A percentile compares a stretch with the other conserved stretches of the same genome.
Evolutionary conservation across 2,797 vertebrate species (phyloP).

Genomic region (Sebastiscus albofasciatus): DNA sequence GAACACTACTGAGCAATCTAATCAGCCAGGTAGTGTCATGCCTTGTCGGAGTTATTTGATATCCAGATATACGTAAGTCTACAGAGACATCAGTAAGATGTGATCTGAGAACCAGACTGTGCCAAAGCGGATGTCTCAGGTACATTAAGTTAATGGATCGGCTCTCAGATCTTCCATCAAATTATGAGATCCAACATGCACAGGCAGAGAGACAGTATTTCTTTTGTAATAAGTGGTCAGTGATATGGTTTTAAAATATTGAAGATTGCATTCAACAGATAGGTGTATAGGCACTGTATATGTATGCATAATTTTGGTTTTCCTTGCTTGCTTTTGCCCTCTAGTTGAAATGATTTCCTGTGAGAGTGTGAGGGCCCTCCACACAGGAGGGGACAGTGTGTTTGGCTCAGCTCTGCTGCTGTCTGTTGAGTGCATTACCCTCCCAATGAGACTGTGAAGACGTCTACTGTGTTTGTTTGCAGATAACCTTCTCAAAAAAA

Average conservation of each 20-base stretch:
- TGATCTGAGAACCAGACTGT: background rate
- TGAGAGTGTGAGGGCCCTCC: background rate
- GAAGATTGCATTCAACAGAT: background rate
- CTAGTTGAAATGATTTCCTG: background rate
- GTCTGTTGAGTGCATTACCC: slow-evolving; percentile 13
- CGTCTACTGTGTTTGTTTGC: slow-evolving; percentile 22
- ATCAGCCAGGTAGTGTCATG: background rate
- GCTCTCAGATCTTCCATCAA: slow-evolving; percentile 6
- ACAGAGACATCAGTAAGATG: background rate
- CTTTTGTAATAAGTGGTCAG: background rate
- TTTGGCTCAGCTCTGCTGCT: slow-evolving; percentile 6
- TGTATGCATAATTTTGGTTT: background rate
- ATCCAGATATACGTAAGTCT: background rate
- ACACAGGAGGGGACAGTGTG: background rate
- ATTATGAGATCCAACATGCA: background rate
- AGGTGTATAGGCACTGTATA: background rate
- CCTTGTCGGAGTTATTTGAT: slow-evolving; percentile 1
- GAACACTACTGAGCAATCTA: background rate
- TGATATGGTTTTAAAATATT: background rate
- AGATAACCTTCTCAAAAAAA: slow-evolving; percentile 1
- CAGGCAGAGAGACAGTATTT: background rate
- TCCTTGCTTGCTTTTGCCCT: background rate
- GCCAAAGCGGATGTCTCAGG: background rate
- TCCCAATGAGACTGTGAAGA: slow-evolving; percentile 18
- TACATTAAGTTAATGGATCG: slow-evolving; percentile 13